phyloP scores from a whole-genome alignment of 2,888 invertebrate species.

The Caenorhabditis sp. region DNA sequence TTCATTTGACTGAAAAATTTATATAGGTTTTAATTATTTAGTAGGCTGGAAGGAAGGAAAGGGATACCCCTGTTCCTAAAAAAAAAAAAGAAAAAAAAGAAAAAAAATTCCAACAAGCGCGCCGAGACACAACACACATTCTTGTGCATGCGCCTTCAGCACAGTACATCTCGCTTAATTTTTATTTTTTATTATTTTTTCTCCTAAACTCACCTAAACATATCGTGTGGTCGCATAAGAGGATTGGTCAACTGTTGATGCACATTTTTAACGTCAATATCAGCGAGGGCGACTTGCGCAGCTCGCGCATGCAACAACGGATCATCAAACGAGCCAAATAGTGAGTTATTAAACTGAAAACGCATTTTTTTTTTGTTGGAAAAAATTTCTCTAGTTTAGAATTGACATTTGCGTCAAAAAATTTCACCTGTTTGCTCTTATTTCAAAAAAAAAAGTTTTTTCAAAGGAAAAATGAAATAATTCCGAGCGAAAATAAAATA shows the following conservation, averaged over 20 bases:
- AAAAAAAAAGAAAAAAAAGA: no score
- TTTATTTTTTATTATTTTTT: not conserved
- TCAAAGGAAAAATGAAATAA: not conserved
- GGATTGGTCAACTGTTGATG: conserved; percentile 48
- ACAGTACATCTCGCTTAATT: not conserved
- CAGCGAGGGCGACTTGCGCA: conserved; percentile 61
- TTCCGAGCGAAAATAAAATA: not conserved
- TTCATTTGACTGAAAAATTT: conserved; percentile 1
- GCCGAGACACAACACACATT: no score
- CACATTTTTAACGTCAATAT: conserved; percentile 68
- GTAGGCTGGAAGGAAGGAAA: not conserved
- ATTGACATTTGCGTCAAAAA: conserved; percentile 20
- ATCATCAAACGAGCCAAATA: conserved; percentile 60
- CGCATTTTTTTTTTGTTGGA: not conserved
- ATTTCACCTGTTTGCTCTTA: conserved; percentile 5
- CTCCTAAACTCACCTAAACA: conserved; percentile 59
- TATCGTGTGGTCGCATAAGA: conserved; percentile 61
- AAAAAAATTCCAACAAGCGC: no score
- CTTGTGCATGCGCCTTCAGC: not conserved
- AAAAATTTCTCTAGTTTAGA: conserved; percentile 1
- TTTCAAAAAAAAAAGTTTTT: not conserved
- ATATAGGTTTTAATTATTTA: not conserved
- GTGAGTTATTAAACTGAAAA: conserved; percentile 52
- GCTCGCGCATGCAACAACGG: conserved; percentile 59
- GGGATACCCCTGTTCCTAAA: not conserved